These are phyloP conservation scores for Cyclophora albipunctata DNA, from an alignment of 2,888 invertebrate genomes.

Conservation along the genomic window DNA sequence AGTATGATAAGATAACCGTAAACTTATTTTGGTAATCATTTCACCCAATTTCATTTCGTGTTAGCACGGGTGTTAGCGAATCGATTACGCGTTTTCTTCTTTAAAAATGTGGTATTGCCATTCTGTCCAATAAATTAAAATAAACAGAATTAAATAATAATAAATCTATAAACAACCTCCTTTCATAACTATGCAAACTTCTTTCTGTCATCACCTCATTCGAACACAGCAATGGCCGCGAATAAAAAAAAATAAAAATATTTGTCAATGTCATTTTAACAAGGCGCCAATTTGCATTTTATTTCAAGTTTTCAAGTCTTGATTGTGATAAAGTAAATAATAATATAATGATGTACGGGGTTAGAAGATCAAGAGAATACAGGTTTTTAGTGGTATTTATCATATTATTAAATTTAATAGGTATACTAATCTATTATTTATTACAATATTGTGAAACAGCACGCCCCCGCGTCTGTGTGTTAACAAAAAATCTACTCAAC, in stretches of 20 bases:
- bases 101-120: too few species aligned
- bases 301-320: background rate
- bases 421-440: background rate
- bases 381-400: constrained; percentile 52
- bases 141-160: too few species aligned
- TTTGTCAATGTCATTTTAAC: background rate
- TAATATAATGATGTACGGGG: constrained; percentile 32
- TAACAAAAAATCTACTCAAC: background rate
- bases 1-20: too few species aligned
- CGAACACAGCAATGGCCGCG: too few species aligned
- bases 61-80: too few species aligned
- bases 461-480: background rate
- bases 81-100: too few species aligned
- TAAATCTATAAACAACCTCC: too few species aligned
- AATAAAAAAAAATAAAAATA: background rate
- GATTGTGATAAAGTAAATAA: background rate
- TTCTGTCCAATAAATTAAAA: too few species aligned
- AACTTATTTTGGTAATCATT: too few species aligned
- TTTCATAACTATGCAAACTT: background rate
- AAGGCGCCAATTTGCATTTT: background rate
- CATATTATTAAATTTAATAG: constrained; percentile 18
- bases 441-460: background rate
- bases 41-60: too few species aligned
- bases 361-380: constrained; percentile 49
- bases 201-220: background rate